These are phyloP conservation scores for Hirundo rustica DNA, from an alignment of 2,797 vertebrate species.

Conservation along the genomic window DNA sequence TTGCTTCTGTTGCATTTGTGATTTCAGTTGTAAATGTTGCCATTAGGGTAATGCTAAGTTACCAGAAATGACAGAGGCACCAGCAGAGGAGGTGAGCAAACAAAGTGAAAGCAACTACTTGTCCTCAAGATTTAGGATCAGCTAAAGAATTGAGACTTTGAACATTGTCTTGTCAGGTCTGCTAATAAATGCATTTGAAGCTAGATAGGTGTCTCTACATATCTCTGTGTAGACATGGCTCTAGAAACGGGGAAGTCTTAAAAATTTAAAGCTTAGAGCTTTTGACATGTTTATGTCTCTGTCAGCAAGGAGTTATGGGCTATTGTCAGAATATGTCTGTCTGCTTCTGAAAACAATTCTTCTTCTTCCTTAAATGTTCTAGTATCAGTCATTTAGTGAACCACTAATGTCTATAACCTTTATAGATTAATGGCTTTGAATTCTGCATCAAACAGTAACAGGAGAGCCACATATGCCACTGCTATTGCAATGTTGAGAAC, in stretches of 20 bases:
- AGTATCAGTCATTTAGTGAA: neutral
- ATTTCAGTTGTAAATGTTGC: constrained; percentile 15
- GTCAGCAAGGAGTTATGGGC: neutral
- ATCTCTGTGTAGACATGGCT: neutral
- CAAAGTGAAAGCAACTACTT: neutral
- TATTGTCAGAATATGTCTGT: neutral
- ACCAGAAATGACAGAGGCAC: neutral
- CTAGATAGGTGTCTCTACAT: neutral
- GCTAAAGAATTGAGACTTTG: neutral
- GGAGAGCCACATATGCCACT: neutral
- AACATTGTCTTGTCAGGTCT: neutral
- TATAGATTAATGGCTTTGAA: constrained; percentile 14
- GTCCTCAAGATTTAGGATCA: constrained; percentile 22
- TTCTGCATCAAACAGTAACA: neutral
- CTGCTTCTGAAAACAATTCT: constrained; percentile 10
- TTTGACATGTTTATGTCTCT: constrained; percentile 21
- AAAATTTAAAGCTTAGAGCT: constrained; percentile 7
- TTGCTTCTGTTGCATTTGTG: neutral
- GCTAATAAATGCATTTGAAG: neutral
- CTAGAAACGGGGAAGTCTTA: neutral
- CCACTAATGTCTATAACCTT: neutral
- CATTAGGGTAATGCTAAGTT: neutral
- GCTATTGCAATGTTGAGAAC: neutral
- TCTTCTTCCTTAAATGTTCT: constrained; percentile 3
- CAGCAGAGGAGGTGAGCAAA: neutral